These are phyloP conservation scores for Baronia brevicornis DNA, from an alignment of 2,888 invertebrate genomes.

Conservation along the genomic window DNA sequence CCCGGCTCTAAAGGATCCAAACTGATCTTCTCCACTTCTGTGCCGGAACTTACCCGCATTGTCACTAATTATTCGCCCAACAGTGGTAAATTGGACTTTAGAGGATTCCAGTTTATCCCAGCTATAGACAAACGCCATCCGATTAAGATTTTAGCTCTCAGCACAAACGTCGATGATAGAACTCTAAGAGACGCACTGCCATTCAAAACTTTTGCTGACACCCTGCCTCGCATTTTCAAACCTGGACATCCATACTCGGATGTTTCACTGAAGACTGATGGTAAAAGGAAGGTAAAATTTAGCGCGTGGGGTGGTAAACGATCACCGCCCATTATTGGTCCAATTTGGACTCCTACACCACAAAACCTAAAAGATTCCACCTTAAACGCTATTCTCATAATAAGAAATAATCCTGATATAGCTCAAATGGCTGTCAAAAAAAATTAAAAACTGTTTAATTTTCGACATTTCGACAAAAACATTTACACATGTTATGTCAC, in stretches of 20 bases:
- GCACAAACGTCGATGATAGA: slow-evolving; percentile 38
- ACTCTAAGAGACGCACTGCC: slow-evolving; percentile 46
- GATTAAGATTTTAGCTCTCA: slow-evolving; percentile 47
- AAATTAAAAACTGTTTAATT: too few relatives aligned
- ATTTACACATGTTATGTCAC: too few relatives aligned
- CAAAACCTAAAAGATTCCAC: slow-evolving; percentile 44
- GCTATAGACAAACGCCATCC: slow-evolving; percentile 49
- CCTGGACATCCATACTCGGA: slow-evolving; percentile 58
- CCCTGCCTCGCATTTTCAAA: slow-evolving; percentile 46
- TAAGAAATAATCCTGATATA: slow-evolving; percentile 36
- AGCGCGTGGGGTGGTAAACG: slow-evolving; percentile 68
- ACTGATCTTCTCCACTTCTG: slow-evolving; percentile 48
- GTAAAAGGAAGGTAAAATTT: slow-evolving; percentile 65
- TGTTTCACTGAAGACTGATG: slow-evolving; percentile 58
- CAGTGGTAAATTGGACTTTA: slow-evolving; percentile 34
- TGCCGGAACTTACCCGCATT: slow-evolving; percentile 53
- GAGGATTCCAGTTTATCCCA: slow-evolving; percentile 49
- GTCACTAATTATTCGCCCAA: slow-evolving; percentile 47
- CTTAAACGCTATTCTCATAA: slow-evolving; percentile 46
- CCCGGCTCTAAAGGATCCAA: slow-evolving; percentile 47
- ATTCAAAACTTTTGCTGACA: slow-evolving; percentile 45
- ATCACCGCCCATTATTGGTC: slow-evolving; percentile 65
- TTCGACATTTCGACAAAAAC: too few relatives aligned
- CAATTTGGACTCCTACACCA: slow-evolving; percentile 57
- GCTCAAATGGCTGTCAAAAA: too few relatives aligned